phyloP scores from a whole-genome alignment of 2,888 invertebrate species.

The Philereme vetulata region DNA sequence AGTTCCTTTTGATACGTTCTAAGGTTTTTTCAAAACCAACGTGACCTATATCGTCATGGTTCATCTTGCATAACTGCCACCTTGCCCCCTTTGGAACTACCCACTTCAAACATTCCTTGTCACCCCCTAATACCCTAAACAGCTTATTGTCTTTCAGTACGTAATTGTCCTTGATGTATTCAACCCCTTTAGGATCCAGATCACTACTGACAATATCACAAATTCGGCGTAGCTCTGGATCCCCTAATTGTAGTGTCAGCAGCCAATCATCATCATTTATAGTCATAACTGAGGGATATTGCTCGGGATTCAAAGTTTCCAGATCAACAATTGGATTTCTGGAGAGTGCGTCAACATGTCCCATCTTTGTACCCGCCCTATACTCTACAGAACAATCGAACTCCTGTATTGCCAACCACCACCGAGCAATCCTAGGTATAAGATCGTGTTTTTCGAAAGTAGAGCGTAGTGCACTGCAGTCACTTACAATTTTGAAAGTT shows the following conservation, averaged over 20 bases:
- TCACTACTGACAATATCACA: too few species aligned
- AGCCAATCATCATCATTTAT: slow-evolving; percentile 13
- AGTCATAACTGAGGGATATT: background rate
- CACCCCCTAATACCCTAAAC: background rate
- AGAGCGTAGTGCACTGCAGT: slow-evolving; percentile 6
- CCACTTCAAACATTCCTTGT: slow-evolving; percentile 2
- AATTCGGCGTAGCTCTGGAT: slow-evolving; percentile 11
- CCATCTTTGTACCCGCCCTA: slow-evolving; percentile 4
- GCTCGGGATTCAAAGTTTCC: background rate
- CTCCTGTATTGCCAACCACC: slow-evolving; percentile 10
- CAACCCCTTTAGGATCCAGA: too few species aligned
- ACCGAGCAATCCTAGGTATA: slow-evolving; percentile 6
- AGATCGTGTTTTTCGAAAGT: slow-evolving; percentile 8
- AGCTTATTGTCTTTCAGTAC: too few species aligned
- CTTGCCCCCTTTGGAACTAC: slow-evolving; percentile 12
- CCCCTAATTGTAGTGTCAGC: slow-evolving; percentile 14
- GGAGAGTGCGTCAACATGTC: slow-evolving; percentile 2
- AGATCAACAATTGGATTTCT: background rate
- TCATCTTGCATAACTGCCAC: slow-evolving; percentile 11
- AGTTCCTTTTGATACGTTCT: background rate
- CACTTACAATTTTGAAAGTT: slow-evolving; percentile 7
- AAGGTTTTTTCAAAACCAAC: too few species aligned
- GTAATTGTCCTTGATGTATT: too few species aligned
- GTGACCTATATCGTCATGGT: slow-evolving; percentile 5
- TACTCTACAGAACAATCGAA: slow-evolving; percentile 8